Conservation (phyloP, 2,888 invertebrate species). For the Caenorhabditis panamensis region DNA sequence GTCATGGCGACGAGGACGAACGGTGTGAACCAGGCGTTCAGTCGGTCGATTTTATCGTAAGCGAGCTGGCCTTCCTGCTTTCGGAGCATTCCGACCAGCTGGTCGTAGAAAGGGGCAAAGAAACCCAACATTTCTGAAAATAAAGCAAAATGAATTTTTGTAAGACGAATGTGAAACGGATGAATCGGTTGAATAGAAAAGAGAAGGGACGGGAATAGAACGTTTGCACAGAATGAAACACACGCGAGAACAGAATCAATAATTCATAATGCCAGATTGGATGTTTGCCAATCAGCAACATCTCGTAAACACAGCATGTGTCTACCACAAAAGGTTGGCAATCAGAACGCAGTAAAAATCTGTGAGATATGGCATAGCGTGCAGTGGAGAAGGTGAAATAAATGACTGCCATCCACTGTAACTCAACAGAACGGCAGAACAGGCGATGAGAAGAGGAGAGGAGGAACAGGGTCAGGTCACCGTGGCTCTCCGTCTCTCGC, state of each 20-base stretch:
- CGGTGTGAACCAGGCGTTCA: slow-evolving; percentile 60
- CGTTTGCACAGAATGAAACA: not conserved
- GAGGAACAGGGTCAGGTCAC: slow-evolving; percentile 37
- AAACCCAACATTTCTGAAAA: slow-evolving; percentile 54
- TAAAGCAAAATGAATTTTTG: not conserved
- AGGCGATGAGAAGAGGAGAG: not conserved
- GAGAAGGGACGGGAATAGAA: not conserved
- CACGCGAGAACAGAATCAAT: slow-evolving; percentile 1
- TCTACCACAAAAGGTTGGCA: not conserved
- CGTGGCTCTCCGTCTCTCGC: not conserved
- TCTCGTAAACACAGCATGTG: not conserved
- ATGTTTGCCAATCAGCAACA: slow-evolving; percentile 3
- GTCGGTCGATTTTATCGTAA: slow-evolving; percentile 51
- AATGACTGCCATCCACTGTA: not conserved
- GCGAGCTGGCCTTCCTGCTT: slow-evolving; percentile 59
- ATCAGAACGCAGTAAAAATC: not conserved
- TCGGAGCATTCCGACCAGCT: slow-evolving; percentile 40
- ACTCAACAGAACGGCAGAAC: slow-evolving; percentile 5
- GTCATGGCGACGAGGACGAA: slow-evolving; percentile 50
- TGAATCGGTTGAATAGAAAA: not conserved
- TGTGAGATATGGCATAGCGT: not conserved
- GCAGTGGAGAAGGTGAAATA: not conserved
- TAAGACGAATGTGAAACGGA: not conserved
- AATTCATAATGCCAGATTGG: not conserved
- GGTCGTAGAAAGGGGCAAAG: slow-evolving; percentile 56